Conservation (phyloP, 2,888 invertebrate species). For the Craniophora ligustri region DNA sequence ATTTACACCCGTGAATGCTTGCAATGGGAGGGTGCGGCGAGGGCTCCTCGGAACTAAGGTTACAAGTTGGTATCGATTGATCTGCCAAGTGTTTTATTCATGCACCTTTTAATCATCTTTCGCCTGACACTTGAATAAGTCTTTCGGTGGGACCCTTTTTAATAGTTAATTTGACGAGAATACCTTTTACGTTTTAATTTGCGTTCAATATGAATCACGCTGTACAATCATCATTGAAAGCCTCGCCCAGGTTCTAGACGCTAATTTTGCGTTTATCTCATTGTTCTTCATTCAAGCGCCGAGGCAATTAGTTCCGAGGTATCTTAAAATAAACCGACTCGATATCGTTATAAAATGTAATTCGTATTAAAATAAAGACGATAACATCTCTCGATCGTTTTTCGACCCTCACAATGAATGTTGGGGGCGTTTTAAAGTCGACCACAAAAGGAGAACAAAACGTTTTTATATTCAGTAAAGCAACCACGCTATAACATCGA, state of each 20-base stretch:
- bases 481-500: constrained; percentile 50
- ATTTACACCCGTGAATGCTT: constrained; percentile 88
- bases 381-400: constrained; percentile 73
- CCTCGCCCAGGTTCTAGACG: constrained; percentile 58
- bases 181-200: constrained; percentile 65
- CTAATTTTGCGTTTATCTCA: constrained; percentile 66
- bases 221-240: constrained; percentile 72
- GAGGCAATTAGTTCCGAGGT: constrained; percentile 73
- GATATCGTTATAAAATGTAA: constrained; percentile 73
- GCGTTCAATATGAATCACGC: constrained; percentile 69
- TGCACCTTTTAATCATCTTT: constrained; percentile 58
- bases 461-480: constrained; percentile 52
- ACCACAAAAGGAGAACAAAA: constrained; percentile 71
- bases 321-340: constrained; percentile 68
- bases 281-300: constrained; percentile 71
- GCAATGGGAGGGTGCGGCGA: constrained; percentile 74
- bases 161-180: constrained; percentile 54
- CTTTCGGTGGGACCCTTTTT: constrained; percentile 47
- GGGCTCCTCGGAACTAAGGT: constrained; percentile 57
- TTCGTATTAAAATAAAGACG: constrained; percentile 69
- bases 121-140: constrained; percentile 60
- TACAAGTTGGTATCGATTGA: constrained; percentile 71
- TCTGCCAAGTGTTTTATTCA: constrained; percentile 63
- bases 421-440: constrained; percentile 70
- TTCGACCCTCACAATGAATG: constrained; percentile 63